These are phyloP conservation scores for Propsilocerus akamusi DNA, from an alignment of 1,140 invertebrate species.

Conservation along the genomic window DNA sequence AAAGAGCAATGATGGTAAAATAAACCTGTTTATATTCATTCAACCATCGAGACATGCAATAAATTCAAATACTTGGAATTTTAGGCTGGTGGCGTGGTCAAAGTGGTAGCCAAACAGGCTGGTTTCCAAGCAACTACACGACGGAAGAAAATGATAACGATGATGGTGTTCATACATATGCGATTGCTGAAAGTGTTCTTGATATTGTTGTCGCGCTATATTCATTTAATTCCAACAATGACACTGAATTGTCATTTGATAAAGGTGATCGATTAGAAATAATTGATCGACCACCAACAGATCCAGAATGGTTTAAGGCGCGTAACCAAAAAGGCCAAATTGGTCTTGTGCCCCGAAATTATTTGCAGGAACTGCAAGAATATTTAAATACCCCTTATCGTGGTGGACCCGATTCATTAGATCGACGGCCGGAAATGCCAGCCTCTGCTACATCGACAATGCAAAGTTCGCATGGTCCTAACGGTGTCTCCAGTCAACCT, in stretches of 20 bases:
- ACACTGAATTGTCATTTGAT: slow-evolving; percentile 92
- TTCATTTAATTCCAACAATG: slow-evolving; percentile 85
- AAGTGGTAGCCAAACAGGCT: slow-evolving; percentile 58
- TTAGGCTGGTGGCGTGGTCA: slow-evolving; percentile 92
- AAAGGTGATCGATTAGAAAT: slow-evolving; percentile 92
- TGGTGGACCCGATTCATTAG: slow-evolving; percentile 29
- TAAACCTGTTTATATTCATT: slow-evolving; percentile 1
- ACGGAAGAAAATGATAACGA: slow-evolving; percentile 79
- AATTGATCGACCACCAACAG: slow-evolving; percentile 80
- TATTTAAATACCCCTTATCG: slow-evolving; percentile 68
- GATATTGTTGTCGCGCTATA: slow-evolving; percentile 89
- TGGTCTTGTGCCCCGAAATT: slow-evolving; percentile 91
- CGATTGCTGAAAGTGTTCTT: slow-evolving; percentile 80
- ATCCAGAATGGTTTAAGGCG: slow-evolving; percentile 97
- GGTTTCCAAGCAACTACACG: slow-evolving; percentile 96
- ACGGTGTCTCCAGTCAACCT: slow-evolving; percentile 12
- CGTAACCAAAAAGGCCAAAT: slow-evolving; percentile 79
- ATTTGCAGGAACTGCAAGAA: slow-evolving; percentile 79
- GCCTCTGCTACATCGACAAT: slow-evolving; percentile 13
- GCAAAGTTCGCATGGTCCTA: slow-evolving; percentile 9
- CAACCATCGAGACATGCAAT: background rate
- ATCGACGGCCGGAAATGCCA: slow-evolving; percentile 16
- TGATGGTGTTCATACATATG: slow-evolving; percentile 73
- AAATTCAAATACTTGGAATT: slow-evolving; percentile 5
- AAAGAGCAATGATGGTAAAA: slow-evolving; percentile 79